Evolutionary conservation across 37 sponge, comb jelly and placozoan species (phyloP).

Genomic region (Dysidea cf. avara): DNA sequence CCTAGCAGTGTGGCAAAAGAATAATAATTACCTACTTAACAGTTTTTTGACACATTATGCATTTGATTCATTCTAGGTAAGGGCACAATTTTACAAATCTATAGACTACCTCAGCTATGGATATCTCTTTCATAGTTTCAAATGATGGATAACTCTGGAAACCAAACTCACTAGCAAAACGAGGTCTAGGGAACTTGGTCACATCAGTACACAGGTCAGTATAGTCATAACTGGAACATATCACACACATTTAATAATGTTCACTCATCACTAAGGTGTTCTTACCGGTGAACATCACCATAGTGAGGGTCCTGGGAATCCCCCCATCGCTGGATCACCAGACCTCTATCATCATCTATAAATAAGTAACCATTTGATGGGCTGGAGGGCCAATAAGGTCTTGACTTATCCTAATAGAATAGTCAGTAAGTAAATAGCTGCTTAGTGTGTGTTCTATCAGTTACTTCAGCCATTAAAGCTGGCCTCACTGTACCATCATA

Average conservation of each 20-base stretch:
- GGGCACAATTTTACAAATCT: too few relatives aligned
- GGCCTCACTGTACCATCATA: conserved; percentile 73
- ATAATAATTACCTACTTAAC: too few relatives aligned
- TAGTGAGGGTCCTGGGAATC: conserved; percentile 49
- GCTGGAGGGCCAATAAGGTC: conserved; percentile 89
- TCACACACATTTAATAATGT: too few relatives aligned
- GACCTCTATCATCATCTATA: conserved; percentile 31
- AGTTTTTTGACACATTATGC: too few relatives aligned
- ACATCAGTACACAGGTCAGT: conserved; percentile 74
- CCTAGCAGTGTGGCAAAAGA: too few relatives aligned
- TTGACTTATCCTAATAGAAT: conserved; percentile 59
- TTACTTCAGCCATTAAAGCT: conserved; percentile 70
- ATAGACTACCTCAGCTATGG: conserved; percentile 24
- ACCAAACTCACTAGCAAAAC: conserved; percentile 97
- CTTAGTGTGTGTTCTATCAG: too few relatives aligned
- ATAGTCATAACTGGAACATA: conserved; percentile 87
- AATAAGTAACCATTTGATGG: conserved; percentile 84
- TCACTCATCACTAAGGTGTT: background rate
- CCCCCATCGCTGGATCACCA: conserved; percentile 90
- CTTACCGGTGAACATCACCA: conserved; percentile 90
- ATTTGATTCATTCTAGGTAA: too few relatives aligned
- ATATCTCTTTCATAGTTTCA: conserved; percentile 43
- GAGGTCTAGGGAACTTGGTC: conserved; percentile 79
- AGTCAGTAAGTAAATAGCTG: background rate
- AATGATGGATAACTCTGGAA: conserved; percentile 93